Evolutionary conservation across 2,888 invertebrate species (phyloP), one percentile per base, ranked within the genome.

Genomic region (Apamea crenata): DNA sequence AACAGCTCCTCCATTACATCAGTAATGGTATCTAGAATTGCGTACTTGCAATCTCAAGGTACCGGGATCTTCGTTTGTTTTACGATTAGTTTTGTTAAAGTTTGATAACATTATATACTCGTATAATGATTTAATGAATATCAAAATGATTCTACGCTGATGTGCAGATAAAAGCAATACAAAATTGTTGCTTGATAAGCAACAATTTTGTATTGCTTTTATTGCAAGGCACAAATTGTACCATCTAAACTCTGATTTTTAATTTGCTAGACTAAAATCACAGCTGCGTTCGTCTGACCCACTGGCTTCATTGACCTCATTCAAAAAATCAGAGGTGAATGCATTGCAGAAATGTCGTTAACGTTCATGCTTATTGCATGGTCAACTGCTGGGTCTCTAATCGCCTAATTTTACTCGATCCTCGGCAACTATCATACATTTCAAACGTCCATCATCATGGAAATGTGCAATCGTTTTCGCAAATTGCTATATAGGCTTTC

Each of bases 21-120:
- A n/a, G 36, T 40, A 25, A 81, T 21, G 12, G 5, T 61, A 40
- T 29, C 2, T 47, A 16, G 12, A 81, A 50, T 61, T 59, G 29
- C 29, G 44, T 29, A 61, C 10, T 25, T 47, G 29, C 12, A 40
- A 40, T 81, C n/a, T 40, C 18, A 59, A 61, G 59, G 18, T 40
- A 61, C 36, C 21, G 18, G 5, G 0, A 50, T 81, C 1, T 72
- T 4, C 10, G 81, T 81, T 73, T 61, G 40, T 29, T 81, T 21
- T 7, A 70, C 18, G 21, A 29, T 80, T 80, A 21, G 4, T 80
- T 77, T 25, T 56, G 75, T 44, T 61, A 81, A 7, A 21, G 18
- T 61, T 72, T 61, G 40, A 81, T 61, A 81, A 50, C 32, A 32
- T 50, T n/a, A 32, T 53, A 50, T 47, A 16, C n/a, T n/a, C n/a